Percentiles rank a stretch among this genome's conserved stretches.
Evolutionary conservation across 2,113 vertebrate species (phyloP).

Genomic region (Mustela nigripes): DNA sequence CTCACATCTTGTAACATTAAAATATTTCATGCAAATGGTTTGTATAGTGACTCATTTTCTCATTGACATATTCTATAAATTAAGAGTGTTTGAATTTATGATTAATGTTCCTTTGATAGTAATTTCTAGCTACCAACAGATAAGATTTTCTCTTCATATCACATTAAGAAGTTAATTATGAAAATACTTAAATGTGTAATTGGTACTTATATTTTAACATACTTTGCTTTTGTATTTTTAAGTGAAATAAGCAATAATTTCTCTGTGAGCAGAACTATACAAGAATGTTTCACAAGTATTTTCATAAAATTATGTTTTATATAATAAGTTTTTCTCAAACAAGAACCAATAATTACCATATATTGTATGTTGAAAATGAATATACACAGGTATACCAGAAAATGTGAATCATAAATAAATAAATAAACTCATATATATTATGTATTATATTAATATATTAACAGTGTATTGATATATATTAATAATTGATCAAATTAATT

Average conservation of each 20-base stretch:
- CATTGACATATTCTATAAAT: not conserved
- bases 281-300: constrained; percentile 16
- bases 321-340: constrained; percentile 12
- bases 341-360: not conserved
- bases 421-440: no score
- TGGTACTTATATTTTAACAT: constrained; percentile 18
- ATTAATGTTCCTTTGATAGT: not conserved
- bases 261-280: not conserved
- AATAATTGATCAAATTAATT: no score
- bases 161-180: constrained; percentile 8
- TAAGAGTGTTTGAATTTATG: not conserved
- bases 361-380: not conserved
- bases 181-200: constrained; percentile 8
- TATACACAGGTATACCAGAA: not conserved
- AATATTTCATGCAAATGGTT: not conserved
- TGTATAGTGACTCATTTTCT: constrained; percentile 15
- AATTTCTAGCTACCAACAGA: not conserved
- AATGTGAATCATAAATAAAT: not conserved
- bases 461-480: no score
- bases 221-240: constrained; percentile 45
- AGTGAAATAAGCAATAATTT: not conserved
- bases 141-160: not conserved
- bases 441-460: no score
- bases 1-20: not conserved
- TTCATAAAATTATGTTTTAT: not conserved